Conservation (phyloP, 1,140 invertebrate genomes). For the Bombus consobrinus region DNA sequence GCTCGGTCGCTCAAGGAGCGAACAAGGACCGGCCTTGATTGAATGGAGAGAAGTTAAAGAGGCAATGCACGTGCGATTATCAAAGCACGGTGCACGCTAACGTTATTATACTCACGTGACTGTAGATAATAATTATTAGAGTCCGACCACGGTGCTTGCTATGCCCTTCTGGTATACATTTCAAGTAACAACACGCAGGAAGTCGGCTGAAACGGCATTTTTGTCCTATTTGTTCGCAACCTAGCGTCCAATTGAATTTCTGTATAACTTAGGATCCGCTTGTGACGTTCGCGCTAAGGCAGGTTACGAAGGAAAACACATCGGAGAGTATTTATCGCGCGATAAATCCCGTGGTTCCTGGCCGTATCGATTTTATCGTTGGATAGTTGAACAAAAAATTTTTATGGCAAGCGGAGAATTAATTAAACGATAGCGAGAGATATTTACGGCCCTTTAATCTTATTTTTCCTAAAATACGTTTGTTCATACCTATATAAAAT, state of each 20-base stretch:
- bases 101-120: constrained; percentile 56
- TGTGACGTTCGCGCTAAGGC: constrained; percentile 24
- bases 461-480: too few relatives aligned
- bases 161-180: constrained; percentile 15
- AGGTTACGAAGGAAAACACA: neutral
- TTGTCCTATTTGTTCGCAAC: constrained; percentile 60
- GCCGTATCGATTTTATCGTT: constrained; percentile 20
- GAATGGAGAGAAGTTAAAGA: constrained; percentile 31
- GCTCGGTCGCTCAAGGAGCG: constrained; percentile 23
- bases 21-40: constrained; percentile 41
- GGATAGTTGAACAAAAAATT: neutral
- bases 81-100: constrained; percentile 29
- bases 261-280: constrained; percentile 69
- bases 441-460: too few relatives aligned
- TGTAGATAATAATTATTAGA: constrained; percentile 51
- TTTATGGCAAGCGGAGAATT: neutral
- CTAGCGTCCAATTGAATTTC: constrained; percentile 62
- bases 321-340: constrained; percentile 21
- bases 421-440: too few relatives aligned
- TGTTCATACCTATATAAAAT: too few relatives aligned
- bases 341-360: constrained; percentile 8
- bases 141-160: neutral
- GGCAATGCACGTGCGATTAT: constrained; percentile 41
- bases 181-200: neutral
- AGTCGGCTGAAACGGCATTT: constrained; percentile 41